These are phyloP conservation scores for Baccha elongata DNA, from an alignment of 2,888 invertebrate genomes.

Conservation along the genomic window DNA sequence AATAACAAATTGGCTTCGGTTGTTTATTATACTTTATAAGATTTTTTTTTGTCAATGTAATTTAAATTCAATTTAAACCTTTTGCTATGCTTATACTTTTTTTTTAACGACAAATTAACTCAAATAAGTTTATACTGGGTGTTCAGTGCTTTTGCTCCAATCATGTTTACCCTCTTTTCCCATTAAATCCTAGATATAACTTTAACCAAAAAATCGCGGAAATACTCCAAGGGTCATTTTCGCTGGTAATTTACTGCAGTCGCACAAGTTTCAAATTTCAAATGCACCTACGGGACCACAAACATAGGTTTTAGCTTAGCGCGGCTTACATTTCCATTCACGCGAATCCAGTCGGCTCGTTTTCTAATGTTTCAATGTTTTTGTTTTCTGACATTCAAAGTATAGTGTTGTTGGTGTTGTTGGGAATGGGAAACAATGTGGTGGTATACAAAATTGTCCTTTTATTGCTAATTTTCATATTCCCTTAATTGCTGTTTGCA, in stretches of 20 bases:
- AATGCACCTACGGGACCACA: conserved; percentile 67
- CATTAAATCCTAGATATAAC: neutral
- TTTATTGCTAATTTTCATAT: conserved; percentile 74
- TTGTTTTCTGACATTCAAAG: neutral
- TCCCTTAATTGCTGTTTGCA: conserved; percentile 69
- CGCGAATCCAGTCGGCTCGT: conserved; percentile 9
- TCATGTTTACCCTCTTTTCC: neutral
- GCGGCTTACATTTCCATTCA: conserved; percentile 57
- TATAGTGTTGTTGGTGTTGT: too few species aligned
- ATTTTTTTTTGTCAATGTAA: too few species aligned
- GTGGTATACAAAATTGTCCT: conserved; percentile 29
- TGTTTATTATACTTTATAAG: too few species aligned
- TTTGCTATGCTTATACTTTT: too few species aligned
- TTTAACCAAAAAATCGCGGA: conserved; percentile 26
- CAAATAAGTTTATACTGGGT: neutral
- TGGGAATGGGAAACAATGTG: neutral
- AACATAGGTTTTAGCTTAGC: conserved; percentile 50
- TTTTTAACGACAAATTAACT: conserved; percentile 6
- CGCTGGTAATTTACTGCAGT: conserved; percentile 59
- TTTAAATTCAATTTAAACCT: too few species aligned
- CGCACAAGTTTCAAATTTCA: conserved; percentile 45
- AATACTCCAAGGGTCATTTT: conserved; percentile 47
- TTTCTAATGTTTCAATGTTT: conserved; percentile 27
- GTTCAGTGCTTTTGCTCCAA: neutral
- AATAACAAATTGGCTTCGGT: too few species aligned